Base-by-base conservation (phyloP, 23 tunicate species). In the Aplidium turbinatum region DNA sequence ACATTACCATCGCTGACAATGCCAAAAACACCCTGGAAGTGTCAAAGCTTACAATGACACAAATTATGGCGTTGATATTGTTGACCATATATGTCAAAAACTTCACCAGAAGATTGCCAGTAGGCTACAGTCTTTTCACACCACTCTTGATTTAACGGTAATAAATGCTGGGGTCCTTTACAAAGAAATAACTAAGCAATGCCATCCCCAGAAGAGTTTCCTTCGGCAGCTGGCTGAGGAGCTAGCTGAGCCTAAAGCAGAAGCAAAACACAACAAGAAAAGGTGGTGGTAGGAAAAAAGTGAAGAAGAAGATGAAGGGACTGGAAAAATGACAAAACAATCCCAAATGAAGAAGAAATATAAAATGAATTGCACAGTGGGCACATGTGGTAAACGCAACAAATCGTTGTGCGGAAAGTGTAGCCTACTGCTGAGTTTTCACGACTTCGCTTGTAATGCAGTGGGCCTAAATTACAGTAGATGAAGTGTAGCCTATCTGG, bases 1-100 rank as follows among this genome's bases (percentile, higher is more conserved):
- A 30, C 68, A 60, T 31, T 20, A 60, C 38, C 35, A 30, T 60
- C 31, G 68, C 68, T 26, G 68, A 60, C 31, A 60, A 60, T 60
- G 68, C 68, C 68, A 60, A 60, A 60, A 60, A 60, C 38, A 60
- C 20, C 68, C 68, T 6, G 68, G n/a, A 60, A 60, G 68, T 60
- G 68, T 60, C 68, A 60, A 60, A 60, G 68, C 38, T 60, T 60
- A 30, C 36, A 60, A 60, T 60, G 68, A 60, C n/a, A 26, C 68
- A 60, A 60, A 60, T 28, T 31, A 60, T 60, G 68, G 68, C 31
- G 68, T 60, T 30, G 68, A 60, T 60, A 60, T 60, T 31, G 38
- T 60, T 36, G 68, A 60, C 31, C 68, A 60, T 28, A 30, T 27
- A 38, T 13, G 35, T 60, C 31, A 27, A 38, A 27, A 60, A 36